phyloP scores from a whole-genome alignment of 1,140 invertebrate genomes.

The Venturia canescens region DNA sequence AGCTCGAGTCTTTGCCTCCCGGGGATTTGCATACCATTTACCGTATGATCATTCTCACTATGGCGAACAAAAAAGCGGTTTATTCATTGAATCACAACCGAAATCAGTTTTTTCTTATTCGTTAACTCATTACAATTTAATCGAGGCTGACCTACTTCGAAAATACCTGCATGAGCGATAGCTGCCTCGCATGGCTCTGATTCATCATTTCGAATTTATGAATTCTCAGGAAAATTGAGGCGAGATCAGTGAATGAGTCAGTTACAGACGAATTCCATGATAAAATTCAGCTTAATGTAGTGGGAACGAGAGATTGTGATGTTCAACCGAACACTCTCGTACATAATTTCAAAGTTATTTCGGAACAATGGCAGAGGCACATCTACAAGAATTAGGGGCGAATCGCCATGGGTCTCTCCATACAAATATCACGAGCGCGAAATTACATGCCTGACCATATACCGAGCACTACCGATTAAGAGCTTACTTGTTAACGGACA shows the following conservation, averaged over 20 bases:
- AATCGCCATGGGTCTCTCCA: conserved; percentile 22
- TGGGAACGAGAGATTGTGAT: neutral
- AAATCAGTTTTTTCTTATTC: too few relatives aligned
- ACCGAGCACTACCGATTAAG: conserved; percentile 5
- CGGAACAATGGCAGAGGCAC: neutral
- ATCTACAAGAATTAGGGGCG: conserved; percentile 47
- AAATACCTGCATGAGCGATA: too few relatives aligned
- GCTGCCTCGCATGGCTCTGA: too few relatives aligned
- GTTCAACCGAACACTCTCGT: neutral
- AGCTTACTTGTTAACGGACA: too few relatives aligned
- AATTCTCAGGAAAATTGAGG: neutral
- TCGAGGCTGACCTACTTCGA: too few relatives aligned
- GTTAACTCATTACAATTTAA: too few relatives aligned
- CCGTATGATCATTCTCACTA: too few relatives aligned
- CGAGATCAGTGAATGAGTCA: neutral
- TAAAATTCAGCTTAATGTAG: conserved; percentile 9
- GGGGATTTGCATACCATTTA: too few relatives aligned
- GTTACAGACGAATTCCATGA: conserved; percentile 5
- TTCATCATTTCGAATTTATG: too few relatives aligned
- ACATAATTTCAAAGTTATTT: neutral
- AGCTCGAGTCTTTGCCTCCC: too few relatives aligned
- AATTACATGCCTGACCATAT: conserved; percentile 13
- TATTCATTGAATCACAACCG: too few relatives aligned
- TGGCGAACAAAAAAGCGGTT: too few relatives aligned
- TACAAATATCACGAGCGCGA: conserved; percentile 29